Base-by-base conservation (phyloP, 35 echinoderm and acorn worm genomes). In the Nesometra sesokonis region DNA sequence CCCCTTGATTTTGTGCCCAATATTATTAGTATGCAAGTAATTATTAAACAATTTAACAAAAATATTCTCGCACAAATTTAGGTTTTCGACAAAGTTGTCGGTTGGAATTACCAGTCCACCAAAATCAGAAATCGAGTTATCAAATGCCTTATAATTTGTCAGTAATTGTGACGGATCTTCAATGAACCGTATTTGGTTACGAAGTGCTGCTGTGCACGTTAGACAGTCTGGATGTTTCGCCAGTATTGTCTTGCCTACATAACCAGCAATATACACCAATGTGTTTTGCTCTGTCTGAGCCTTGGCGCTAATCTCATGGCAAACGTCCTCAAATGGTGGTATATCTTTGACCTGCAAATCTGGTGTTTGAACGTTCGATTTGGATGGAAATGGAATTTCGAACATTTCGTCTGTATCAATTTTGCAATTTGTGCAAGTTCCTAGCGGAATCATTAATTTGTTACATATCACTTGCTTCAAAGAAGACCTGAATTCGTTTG, bases 401-500 rank as follows among this genome's bases (percentile, higher is more conserved):
- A 67, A 27, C 52, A 67, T 67, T 67, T 67, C 9, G 23, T 67
- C 52, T 27, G 2, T 9, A 67, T 67, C 52, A 2, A 67, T 9
- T 67, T 67, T 5, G 23, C 52, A 67, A 84, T 36, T 83, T 35
- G 81, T 36, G 15, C 46, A 13, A 84, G 5, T 47, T 40, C 38
- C 34, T 67, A 67, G 46, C 15, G 82, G 82, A 0, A 38, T 38
- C 82, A 84, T 84, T 5, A 84, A 40, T 84, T 84, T 84, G 36
- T 84, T 84, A 29, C 34, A 38, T 36, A 84, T 13, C 15, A 46
- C 40, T 13, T 84, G 82, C 30, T 84, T 84, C 19, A 84, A 40
- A 9, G 34, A 7, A 40, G 34, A 3, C 37, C 38, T 84, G 46
- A 84, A 84, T 15, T 84, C 82, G 17, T 36, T 9, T 9, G 34